phyloP scores from a whole-genome alignment of 2,113 vertebrate genomes.

The Micromys minutus region DNA sequence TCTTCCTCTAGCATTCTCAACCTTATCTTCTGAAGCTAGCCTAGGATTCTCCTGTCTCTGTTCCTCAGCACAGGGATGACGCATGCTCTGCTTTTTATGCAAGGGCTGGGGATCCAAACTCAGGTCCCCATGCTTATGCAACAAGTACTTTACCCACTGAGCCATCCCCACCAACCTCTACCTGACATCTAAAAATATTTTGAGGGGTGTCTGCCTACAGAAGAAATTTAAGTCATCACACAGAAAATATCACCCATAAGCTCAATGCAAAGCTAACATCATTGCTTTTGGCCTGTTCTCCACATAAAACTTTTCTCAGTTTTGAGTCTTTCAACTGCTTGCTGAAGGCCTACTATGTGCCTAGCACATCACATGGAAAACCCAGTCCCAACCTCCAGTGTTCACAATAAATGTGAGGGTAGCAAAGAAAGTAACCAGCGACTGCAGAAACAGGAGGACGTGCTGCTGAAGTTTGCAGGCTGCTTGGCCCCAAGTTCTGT shows the following conservation, averaged over 20 bases:
- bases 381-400: no score
- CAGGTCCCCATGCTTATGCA: background rate
- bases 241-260: background rate
- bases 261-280: background rate
- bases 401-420: background rate
- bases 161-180: background rate
- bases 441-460: background rate
- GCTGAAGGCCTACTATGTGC: background rate
- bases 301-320: background rate
- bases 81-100: background rate
- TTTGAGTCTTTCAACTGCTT: background rate
- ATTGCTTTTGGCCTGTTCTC: background rate
- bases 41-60: background rate
- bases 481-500: background rate
- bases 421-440: background rate
- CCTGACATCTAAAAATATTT: background rate
- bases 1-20: background rate
- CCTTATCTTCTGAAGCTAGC: background rate
- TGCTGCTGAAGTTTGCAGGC: background rate
- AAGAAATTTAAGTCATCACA: background rate
- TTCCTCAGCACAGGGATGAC: background rate
- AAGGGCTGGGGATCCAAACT: background rate
- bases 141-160: background rate
- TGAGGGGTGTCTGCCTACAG: background rate
- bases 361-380: background rate